Base-by-base conservation (phyloP, 2,113 vertebrate species). In the Nannospalax galili region DNA sequence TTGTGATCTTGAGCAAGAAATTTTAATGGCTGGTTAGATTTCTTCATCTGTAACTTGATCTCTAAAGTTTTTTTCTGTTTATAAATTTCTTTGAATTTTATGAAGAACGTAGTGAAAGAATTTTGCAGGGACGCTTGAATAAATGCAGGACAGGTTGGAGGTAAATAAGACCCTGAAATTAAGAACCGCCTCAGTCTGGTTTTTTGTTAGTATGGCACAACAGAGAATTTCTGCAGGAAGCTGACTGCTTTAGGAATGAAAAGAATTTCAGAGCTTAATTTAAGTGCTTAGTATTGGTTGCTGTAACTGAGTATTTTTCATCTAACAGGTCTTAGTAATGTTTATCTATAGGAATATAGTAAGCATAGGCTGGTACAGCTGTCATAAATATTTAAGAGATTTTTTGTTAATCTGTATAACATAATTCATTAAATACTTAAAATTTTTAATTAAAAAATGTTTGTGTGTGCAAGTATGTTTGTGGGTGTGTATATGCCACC, bases 291-390 rank as follows among this genome's bases (percentile, higher is more conserved):
- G 2, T 74, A 56, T 84, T 93, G 92, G 24, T 89, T 93, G 37
- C 65, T 92, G 0, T 65, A 37, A 48, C 85, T 91, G 14, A 67
- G 19, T 64, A n/a, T 93, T 85, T 74, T 92, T 91, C 70, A 79
- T 82, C 19, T 58, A 75, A 42, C 24, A 80, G 85, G 0, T 79
- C 67, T 84, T 32, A 26, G 10, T 79, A 72, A 56, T 77, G 32
- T 90, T 92, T 90, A 45, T 75, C 48, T 93, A 35, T 92, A 93
- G 28, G 37, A 78, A 93, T 94, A 60, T 5, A 77, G 64, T 91
- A 26, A 78, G 78, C 93, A 75, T 84, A 74, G 22, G 3, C 45
- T 87, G 74, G 9, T 32, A 64, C n/a, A 72, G 70, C 64, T 87
- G 32, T 40, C 86, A 15, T 86, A 52, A 82, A 3, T 90, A 26